Base-by-base conservation (phyloP, 1,140 invertebrate species). In the Sycophaga agraensis region DNA sequence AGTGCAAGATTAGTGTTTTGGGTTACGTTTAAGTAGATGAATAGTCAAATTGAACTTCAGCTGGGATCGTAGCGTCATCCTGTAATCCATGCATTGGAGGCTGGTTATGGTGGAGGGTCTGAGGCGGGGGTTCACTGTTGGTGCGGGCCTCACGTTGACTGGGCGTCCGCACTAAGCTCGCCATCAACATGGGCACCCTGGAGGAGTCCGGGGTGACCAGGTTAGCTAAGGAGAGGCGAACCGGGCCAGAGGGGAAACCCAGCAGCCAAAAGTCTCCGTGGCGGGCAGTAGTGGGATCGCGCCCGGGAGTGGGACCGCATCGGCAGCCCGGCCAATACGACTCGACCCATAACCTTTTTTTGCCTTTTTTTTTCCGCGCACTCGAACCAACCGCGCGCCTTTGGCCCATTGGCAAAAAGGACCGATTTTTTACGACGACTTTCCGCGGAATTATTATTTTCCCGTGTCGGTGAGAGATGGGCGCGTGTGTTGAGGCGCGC, bases 221-320 rank as follows among this genome's bases (percentile, higher is more conserved):
- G 92, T 94, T 90, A 84, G 85, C 84, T 87, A 90, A 95, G 86
- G 93, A 94, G 91, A 87, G 90, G 90, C 88, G 92, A 83, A 95
- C 85, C 88, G 92, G 93, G 91, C 91, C 91, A 96, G 93, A 89
- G 89, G 89, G 62, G 91, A 92, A 90, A 93, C 95, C 89, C 87
- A 93, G 91, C 92, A 94, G 90, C 90, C 91, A 92, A 93, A 92
- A 95, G 91, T 90, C 88, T 87, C 91, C 92, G 91, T 91, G 91
- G 90, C 84, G 88, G 84, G 89, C 91, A 93, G 92, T 94, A 94
- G 92, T 92, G 91, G 93, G 92, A 94, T 92, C 87, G 93, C 92
- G 90, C 87, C 91, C 86, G 91, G 91, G 93, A 96, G 92, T 93
- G 88, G 85, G 86, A 82, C 84, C 84, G 84, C 82, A 84, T 84